Evolutionary conservation across 2,113 vertebrate genomes (phyloP).

Genomic region (Perca schrenkii): DNA sequence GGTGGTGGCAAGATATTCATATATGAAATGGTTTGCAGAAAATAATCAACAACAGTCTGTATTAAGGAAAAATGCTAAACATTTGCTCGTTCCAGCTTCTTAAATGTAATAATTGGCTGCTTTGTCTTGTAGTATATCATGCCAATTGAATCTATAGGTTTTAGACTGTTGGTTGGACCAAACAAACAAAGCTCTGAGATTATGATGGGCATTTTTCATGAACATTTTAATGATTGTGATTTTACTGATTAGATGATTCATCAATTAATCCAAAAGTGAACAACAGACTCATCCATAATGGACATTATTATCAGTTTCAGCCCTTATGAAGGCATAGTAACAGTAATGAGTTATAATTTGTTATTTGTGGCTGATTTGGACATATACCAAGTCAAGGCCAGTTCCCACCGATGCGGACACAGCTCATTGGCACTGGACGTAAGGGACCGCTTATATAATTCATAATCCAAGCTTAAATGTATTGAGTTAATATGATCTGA

Average conservation of each 20-base stretch:
- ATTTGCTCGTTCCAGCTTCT: not conserved
- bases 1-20: not conserved
- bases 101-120: not conserved
- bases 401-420: not conserved
- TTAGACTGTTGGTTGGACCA: not conserved
- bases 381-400: not conserved
- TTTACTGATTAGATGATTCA: not conserved
- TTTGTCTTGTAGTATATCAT: not conserved
- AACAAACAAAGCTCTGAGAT: not conserved
- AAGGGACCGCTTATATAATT: not conserved
- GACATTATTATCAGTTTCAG: not conserved
- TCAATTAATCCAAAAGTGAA: not conserved
- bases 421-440: not conserved
- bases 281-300: not conserved
- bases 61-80: not conserved
- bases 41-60: not conserved
- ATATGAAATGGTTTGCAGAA: slow-evolving; percentile 12
- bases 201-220: not conserved
- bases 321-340: too few species aligned
- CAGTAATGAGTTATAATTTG: not conserved
- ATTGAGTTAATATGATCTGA: not conserved
- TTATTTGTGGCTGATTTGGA: not conserved
- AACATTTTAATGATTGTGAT: not conserved
- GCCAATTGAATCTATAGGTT: not conserved
- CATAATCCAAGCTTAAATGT: not conserved